Conservation (phyloP, 1,140 invertebrate genomes). For the Hesperophylax magnus region DNA sequence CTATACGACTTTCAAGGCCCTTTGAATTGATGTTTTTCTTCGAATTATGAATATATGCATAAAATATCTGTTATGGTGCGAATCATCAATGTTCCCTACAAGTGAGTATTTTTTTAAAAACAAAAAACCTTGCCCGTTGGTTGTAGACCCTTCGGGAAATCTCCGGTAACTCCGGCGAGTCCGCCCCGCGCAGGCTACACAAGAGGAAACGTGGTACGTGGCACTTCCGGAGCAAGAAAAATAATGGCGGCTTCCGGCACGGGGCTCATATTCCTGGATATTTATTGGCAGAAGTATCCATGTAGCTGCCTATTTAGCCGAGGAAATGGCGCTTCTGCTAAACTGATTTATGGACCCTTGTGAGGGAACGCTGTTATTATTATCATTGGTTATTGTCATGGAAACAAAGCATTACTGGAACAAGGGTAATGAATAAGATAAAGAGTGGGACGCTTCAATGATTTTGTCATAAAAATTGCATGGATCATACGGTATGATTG, state of each 20-base stretch:
- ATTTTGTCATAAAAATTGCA: not conserved
- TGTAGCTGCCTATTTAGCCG: constrained; percentile 37
- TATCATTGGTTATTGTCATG: constrained; percentile 16
- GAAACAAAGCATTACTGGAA: not conserved
- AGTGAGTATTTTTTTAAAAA: not conserved
- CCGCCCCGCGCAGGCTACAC: not conserved
- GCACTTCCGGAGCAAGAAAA: constrained; percentile 22
- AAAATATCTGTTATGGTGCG: not conserved
- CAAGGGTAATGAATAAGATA: not conserved
- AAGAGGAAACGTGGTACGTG: constrained; percentile 2
- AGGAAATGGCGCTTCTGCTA: constrained; percentile 12
- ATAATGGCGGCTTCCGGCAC: constrained; percentile 29
- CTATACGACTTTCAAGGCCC: no score
- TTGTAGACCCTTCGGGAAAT: not conserved
- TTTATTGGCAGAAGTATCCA: constrained; percentile 13
- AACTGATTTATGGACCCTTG: constrained; percentile 8
- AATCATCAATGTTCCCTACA: not conserved
- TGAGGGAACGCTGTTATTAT: not conserved
- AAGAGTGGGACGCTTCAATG: not conserved
- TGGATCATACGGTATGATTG: not conserved
- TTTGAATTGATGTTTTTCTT: no score
- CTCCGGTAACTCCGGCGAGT: not conserved
- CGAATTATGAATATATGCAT: not conserved
- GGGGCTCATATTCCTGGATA: constrained; percentile 34
- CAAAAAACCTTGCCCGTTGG: not conserved